A percentile compares a stretch with the other conserved stretches of the same genome.
Evolutionary conservation across 1,140 invertebrate species (phyloP).

Genomic region (Ooceraea biroi): DNA sequence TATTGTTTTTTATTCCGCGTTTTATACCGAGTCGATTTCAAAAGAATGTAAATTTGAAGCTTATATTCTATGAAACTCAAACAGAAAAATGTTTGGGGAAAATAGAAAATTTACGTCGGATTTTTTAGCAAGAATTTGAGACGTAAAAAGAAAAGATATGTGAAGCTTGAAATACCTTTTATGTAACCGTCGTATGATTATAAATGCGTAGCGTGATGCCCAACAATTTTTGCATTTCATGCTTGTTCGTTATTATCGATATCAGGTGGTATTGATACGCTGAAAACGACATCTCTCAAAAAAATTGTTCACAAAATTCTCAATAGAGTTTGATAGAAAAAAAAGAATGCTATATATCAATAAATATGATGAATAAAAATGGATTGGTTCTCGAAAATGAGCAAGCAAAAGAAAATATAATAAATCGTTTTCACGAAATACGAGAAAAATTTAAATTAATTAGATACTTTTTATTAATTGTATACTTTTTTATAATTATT

Average conservation of each 20-base stretch:
- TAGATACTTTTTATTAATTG: not conserved
- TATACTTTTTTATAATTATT: not conserved
- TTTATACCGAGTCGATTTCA: slow-evolving; percentile 1
- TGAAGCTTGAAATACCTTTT: slow-evolving; percentile 43
- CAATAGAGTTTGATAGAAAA: not conserved
- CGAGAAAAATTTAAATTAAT: not conserved
- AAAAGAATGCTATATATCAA: not conserved
- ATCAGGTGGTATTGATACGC: slow-evolving; percentile 43
- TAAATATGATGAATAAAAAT: not conserved
- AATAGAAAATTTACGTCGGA: not conserved
- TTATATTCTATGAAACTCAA: slow-evolving; percentile 4
- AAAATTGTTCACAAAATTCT: not conserved
- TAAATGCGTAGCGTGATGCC: slow-evolving; percentile 69
- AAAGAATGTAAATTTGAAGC: not conserved
- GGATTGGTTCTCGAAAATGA: not conserved
- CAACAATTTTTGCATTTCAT: slow-evolving; percentile 66
- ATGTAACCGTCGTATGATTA: slow-evolving; percentile 68
- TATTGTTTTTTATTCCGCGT: not conserved
- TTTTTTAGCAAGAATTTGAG: slow-evolving; percentile 8
- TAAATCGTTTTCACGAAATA: not conserved
- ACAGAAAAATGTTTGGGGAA: too few relatives aligned
- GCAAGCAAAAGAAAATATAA: not conserved
- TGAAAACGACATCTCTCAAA: slow-evolving; percentile 64
- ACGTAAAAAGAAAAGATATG: slow-evolving; percentile 24
- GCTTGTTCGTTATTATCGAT: slow-evolving; percentile 67